These are phyloP conservation scores for Misgurnus mizolepis DNA, from an alignment of 2,113 vertebrate genomes.

Conservation along the genomic window DNA sequence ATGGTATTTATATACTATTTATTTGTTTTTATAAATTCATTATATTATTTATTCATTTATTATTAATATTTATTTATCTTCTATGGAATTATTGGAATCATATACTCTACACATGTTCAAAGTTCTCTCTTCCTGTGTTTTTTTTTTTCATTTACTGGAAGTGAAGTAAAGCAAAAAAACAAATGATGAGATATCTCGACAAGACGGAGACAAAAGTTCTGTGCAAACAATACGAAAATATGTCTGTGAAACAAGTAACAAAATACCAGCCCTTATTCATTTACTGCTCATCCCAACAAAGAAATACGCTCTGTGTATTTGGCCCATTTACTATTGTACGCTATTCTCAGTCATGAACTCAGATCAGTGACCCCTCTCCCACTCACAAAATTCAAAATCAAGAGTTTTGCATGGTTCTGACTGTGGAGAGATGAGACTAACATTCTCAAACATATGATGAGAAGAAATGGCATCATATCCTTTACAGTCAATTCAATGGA, in stretches of 20 bases:
- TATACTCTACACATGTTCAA: background rate
- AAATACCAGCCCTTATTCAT: too few relatives aligned
- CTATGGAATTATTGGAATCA: background rate
- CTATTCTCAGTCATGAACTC: background rate
- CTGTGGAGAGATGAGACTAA: background rate
- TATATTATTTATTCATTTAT: background rate
- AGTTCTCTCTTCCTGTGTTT: background rate
- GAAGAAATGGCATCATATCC: constrained; percentile 18
- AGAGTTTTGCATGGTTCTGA: constrained; percentile 13
- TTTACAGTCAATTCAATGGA: background rate
- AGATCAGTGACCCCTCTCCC: background rate
- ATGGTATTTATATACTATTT: too few relatives aligned
- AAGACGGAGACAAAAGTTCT: constrained; percentile 5
- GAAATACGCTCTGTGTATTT: constrained; percentile 3
- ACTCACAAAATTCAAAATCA: constrained; percentile 12
- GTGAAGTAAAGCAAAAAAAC: background rate
- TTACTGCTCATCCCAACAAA: background rate
- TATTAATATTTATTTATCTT: background rate
- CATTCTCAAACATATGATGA: constrained; percentile 18
- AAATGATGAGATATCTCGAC: background rate
- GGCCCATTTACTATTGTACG: background rate
- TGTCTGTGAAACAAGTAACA: constrained; percentile 11
- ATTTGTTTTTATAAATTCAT: too few relatives aligned
- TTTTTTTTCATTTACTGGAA: background rate
- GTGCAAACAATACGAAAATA: constrained; percentile 5